Percentiles rank a stretch among this genome's conserved stretches.
phyloP scores from a whole-genome alignment of 2,113 vertebrate genomes.

The Canis aureus region DNA sequence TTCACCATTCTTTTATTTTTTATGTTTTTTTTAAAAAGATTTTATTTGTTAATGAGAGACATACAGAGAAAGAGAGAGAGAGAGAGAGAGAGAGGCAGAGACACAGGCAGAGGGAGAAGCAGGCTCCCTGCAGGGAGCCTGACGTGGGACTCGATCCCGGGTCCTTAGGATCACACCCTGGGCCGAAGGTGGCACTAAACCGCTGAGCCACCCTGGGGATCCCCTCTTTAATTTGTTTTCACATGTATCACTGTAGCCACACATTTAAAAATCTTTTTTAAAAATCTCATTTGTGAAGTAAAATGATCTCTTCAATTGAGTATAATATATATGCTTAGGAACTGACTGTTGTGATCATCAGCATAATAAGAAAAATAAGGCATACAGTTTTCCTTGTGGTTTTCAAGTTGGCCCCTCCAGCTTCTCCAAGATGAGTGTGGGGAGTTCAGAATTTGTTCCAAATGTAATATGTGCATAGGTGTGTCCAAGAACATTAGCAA shows the following conservation, averaged over 20 bases:
- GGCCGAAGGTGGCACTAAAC: no score
- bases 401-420: neutral
- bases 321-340: neutral
- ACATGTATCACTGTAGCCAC: neutral
- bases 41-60: no score
- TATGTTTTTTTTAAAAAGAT: no score
- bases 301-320: neutral
- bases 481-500: neutral
- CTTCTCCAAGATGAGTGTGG: neutral
- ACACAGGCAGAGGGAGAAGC: no score
- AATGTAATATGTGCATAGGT: no score
- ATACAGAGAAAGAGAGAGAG: no score
- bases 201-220: no score
- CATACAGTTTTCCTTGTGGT: neutral
- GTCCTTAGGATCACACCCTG: no score
- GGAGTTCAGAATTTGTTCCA: neutral
- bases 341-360: neutral
- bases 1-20: neutral
- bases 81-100: no score
- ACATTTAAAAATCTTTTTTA: neutral
- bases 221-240: slow-evolving; percentile 41
- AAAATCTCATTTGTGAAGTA: neutral
- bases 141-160: no score
- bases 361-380: neutral
- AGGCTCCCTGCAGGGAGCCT: no score